Percentiles rank a stretch among this genome's conserved stretches.
Evolutionary conservation across 2,888 invertebrate species (phyloP).

Genomic region (Uloborus plumipes): DNA sequence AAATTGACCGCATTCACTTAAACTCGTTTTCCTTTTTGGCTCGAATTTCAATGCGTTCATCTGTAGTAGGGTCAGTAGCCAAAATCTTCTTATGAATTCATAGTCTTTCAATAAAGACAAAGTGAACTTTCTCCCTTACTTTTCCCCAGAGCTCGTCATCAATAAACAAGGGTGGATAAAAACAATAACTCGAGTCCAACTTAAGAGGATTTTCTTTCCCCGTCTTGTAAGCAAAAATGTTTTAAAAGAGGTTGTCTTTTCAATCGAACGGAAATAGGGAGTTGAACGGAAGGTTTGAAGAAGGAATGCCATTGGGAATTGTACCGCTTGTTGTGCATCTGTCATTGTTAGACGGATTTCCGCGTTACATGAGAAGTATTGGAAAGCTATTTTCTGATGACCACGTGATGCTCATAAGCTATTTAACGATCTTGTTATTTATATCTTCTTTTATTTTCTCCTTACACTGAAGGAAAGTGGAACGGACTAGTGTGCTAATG

Average conservation of each 20-base stretch:
- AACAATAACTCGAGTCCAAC: slow-evolving; percentile 2
- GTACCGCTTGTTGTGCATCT: neutral
- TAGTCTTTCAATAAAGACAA: too few species aligned
- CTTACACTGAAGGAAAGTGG: too few species aligned
- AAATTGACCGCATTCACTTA: too few species aligned
- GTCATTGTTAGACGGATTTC: neutral
- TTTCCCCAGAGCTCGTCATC: neutral
- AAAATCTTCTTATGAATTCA: too few species aligned
- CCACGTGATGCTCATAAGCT: slow-evolving; percentile 7
- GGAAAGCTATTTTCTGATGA: slow-evolving; percentile 21
- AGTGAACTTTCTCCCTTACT: neutral
- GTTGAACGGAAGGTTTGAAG: neutral
- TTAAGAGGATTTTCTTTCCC: neutral
- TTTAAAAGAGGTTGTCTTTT: neutral
- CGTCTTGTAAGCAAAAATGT: neutral
- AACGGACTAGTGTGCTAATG: too few species aligned
- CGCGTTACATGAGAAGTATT: slow-evolving; percentile 7
- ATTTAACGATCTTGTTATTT: slow-evolving; percentile 13
- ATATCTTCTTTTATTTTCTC: too few species aligned
- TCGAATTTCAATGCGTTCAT: too few species aligned
- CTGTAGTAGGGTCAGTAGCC: too few species aligned
- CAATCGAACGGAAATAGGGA: slow-evolving; percentile 1
- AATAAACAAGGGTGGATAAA: neutral
- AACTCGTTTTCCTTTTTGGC: too few species aligned
- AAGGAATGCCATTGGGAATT: neutral